Base-by-base conservation (phyloP, 2,797 vertebrate species). In the Scolopax bukidnonensis region DNA sequence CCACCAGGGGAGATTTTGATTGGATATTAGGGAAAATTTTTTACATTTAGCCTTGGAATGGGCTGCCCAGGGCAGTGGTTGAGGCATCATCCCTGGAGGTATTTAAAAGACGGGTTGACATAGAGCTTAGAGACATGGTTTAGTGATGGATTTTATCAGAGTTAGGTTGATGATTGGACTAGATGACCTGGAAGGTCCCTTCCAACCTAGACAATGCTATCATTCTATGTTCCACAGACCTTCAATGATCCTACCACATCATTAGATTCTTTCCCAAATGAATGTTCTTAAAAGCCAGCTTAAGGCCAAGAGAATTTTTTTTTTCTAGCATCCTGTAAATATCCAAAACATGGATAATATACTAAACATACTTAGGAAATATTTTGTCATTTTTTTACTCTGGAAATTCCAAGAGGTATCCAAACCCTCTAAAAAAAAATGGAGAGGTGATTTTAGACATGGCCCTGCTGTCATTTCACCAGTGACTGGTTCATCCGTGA, bases 401-500 rank as follows among this genome's bases (percentile, higher is more conserved):
- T 84, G 48, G 48, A 70, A 48, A 33, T 57, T 25, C 69, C 28
- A 50, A 73, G 32, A 43, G 5, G 14, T 54, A 36, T 18, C 32
- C 50, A 60, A 63, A 74, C 40, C 21, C 16, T 53, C 27, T 43
- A 13, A 36, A 51, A 53, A 51, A 63, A 47, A 47, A 13, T 3
- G 5, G 43, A 65, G 38, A 59, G 17, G 10, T 38, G 32, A 61
- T 16, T 78, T 73, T 17, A 73, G 65, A 4, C 33, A 16, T 30
- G 36, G 40, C 20, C 24, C 24, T 11, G 1, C 10, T 60, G 1
- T 23, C 43, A 69, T 48, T 78, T 74, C 53, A 36, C 17, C 28
- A 43, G 27, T 1, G 0, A 40, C 45, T 25, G 11, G 30, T 65
- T 75, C 59, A n/a, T 28, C 61, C 7, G 0, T 3, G 11, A n/a